Evolutionary conservation across 2,888 invertebrate species (phyloP).

Genomic region (Pollenia angustigena): DNA sequence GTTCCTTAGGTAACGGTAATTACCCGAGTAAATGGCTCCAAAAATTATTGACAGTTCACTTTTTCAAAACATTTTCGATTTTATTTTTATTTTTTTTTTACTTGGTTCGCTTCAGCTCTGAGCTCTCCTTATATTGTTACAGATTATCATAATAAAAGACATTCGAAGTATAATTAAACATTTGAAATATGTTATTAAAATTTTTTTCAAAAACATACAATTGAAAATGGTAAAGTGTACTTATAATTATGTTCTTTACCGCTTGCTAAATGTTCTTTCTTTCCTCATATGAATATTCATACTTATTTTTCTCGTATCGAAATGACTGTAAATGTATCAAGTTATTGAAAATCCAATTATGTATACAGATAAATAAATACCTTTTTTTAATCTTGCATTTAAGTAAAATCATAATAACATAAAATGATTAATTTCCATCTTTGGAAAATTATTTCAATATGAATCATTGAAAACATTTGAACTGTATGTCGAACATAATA

Average conservation of each 20-base stretch:
- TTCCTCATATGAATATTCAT: not conserved
- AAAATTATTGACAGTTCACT: too few species aligned
- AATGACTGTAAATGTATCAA: slow-evolving; percentile 11
- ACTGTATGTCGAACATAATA: too few species aligned
- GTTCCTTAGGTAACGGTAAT: too few species aligned
- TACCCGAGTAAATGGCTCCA: too few species aligned
- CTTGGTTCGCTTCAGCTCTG: too few species aligned
- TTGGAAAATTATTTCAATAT: not conserved
- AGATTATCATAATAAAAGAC: too few species aligned
- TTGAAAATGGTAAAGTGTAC: not conserved
- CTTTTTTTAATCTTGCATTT: slow-evolving; percentile 24
- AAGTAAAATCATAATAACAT: not conserved
- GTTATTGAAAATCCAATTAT: slow-evolving; percentile 60
- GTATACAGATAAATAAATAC: slow-evolving; percentile 40
- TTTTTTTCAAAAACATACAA: too few species aligned
- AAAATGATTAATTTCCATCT: not conserved
- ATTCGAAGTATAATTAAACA: too few species aligned
- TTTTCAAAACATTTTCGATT: too few species aligned
- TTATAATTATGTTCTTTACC: not conserved
- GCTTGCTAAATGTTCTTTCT: not conserved
- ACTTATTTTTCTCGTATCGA: not conserved
- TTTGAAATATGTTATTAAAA: too few species aligned
- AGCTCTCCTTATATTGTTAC: too few species aligned
- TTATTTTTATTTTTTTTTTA: too few species aligned
- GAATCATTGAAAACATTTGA: not conserved